phyloP scores from a whole-genome alignment of 2,888 invertebrate species.

The Nezara viridula region DNA sequence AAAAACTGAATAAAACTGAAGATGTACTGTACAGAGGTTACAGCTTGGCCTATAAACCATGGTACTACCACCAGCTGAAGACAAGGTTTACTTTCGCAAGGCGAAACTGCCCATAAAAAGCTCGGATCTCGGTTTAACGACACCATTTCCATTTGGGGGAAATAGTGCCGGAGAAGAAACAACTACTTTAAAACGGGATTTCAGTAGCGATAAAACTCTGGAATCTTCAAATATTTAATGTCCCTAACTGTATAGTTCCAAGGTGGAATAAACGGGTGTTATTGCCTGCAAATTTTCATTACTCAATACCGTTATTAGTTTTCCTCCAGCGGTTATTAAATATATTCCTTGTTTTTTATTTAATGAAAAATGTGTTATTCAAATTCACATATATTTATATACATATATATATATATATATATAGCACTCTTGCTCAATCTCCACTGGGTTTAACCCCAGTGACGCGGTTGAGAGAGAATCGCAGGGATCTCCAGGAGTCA shows the following conservation, averaged over 20 bases:
- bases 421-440: no score
- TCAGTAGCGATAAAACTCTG: not conserved
- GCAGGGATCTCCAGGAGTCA: no score
- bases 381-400: no score
- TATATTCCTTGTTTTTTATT: no score
- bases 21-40: not conserved
- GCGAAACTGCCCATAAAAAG: constrained; percentile 22
- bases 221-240: constrained; percentile 33
- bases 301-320: not conserved
- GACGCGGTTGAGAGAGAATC: no score
- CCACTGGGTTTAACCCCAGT: no score
- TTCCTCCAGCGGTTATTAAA: not conserved
- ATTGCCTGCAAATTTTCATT: not conserved
- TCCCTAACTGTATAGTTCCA: not conserved
- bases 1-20: not conserved
- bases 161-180: not conserved
- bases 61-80: not conserved
- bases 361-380: no score
- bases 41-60: not conserved
- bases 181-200: constrained; percentile 12
- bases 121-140: constrained; percentile 6
- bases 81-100: not conserved
- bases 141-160: constrained; percentile 12
- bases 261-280: not conserved
- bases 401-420: no score